These are phyloP conservation scores for Anarsia innoxiella DNA, from an alignment of 2,888 invertebrate genomes.

Conservation along the genomic window DNA sequence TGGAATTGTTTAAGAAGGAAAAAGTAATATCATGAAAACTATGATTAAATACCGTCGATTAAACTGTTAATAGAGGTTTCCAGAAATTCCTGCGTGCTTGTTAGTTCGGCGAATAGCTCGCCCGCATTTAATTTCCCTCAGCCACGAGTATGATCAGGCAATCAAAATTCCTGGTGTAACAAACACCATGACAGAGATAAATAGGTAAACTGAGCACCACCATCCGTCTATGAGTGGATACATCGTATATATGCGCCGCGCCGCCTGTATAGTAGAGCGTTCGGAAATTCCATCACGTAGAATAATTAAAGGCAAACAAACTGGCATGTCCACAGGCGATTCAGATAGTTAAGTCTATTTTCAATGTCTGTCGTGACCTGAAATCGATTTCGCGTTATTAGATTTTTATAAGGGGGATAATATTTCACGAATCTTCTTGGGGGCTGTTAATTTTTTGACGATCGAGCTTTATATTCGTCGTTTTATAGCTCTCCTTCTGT, in stretches of 20 bases:
- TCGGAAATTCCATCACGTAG: conserved; percentile 44
- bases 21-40: too few species aligned
- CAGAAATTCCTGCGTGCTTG: neutral
- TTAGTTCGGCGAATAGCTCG: neutral
- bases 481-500: neutral
- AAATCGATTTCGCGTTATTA: conserved; percentile 25
- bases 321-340: conserved; percentile 38
- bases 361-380: conserved; percentile 36
- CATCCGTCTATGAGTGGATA: neutral
- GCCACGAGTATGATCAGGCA: conserved; percentile 4
- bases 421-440: conserved; percentile 1
- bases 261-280: conserved; percentile 24
- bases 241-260: neutral
- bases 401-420: conserved; percentile 7
- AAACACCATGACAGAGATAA: conserved; percentile 12
- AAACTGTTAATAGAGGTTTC: too few species aligned
- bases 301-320: conserved; percentile 67
- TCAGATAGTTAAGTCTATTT: conserved; percentile 49
- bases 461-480: neutral
- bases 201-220: conserved; percentile 18
- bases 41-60: too few species aligned
- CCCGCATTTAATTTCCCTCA: conserved; percentile 1
- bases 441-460: conserved; percentile 1
- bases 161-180: conserved; percentile 3
- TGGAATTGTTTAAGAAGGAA: too few species aligned